These are phyloP conservation scores for Drosophila histrio DNA, from an alignment of 2,888 invertebrate genomes.

Conservation along the genomic window DNA sequence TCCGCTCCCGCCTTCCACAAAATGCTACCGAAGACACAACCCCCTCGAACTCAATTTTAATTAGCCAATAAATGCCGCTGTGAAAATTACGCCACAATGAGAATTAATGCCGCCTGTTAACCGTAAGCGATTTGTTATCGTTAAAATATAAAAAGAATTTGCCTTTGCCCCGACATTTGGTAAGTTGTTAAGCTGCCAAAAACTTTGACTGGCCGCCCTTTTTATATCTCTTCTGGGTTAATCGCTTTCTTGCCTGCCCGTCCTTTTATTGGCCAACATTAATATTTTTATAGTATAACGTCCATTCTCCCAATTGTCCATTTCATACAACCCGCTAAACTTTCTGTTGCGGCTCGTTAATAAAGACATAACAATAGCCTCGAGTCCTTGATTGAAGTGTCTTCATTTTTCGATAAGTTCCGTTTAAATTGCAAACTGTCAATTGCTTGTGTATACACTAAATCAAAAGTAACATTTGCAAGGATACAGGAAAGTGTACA, in stretches of 20 bases:
- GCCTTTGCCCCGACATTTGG: slow-evolving; percentile 10
- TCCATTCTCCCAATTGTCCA: not conserved
- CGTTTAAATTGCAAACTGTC: slow-evolving; percentile 18
- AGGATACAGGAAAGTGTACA: no score
- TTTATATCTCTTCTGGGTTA: slow-evolving; percentile 58
- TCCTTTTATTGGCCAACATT: slow-evolving; percentile 67
- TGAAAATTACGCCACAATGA: slow-evolving; percentile 66
- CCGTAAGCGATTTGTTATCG: slow-evolving; percentile 78
- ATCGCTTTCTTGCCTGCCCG: slow-evolving; percentile 73
- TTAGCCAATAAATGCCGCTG: slow-evolving; percentile 76
- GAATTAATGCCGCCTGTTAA: slow-evolving; percentile 75
- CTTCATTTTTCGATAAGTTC: slow-evolving; percentile 29
- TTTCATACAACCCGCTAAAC: slow-evolving; percentile 7
- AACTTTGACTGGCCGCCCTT: slow-evolving; percentile 28
- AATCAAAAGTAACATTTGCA: not conserved
- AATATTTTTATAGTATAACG: slow-evolving; percentile 70
- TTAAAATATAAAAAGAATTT: slow-evolving; percentile 53
- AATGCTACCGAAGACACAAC: not conserved
- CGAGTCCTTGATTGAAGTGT: slow-evolving; percentile 28
- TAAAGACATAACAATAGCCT: slow-evolving; percentile 64
- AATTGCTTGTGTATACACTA: slow-evolving; percentile 29
- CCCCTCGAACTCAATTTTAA: slow-evolving; percentile 51
- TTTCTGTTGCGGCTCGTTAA: slow-evolving; percentile 67
- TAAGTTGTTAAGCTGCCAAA: slow-evolving; percentile 63
- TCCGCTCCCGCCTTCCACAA: not conserved